Conservation (phyloP, 2,113 vertebrate species). For the Lutjanus erythropterus region DNA sequence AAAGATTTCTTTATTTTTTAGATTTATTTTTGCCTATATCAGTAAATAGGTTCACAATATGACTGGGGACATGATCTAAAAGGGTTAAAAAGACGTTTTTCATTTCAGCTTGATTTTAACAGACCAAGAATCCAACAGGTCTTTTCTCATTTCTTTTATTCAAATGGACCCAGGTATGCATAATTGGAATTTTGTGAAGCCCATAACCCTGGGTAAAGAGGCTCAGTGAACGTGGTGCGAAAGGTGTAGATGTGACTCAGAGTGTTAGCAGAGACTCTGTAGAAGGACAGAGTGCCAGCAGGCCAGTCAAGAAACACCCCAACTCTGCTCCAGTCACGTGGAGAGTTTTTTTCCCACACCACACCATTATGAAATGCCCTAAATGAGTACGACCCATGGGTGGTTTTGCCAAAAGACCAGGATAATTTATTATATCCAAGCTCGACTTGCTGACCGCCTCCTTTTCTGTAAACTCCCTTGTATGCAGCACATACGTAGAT, state of each 20-base stretch:
- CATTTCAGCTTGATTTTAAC: too few species aligned
- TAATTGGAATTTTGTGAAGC: too few species aligned
- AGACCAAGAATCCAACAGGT: too few species aligned
- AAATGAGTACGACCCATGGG: too few species aligned
- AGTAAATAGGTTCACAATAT: too few species aligned
- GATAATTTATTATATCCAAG: not conserved
- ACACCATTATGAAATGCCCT: not conserved
- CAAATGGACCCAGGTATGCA: too few species aligned
- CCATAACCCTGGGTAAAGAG: slow-evolving; percentile 16
- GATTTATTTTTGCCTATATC: too few species aligned
- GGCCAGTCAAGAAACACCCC: slow-evolving; percentile 32
- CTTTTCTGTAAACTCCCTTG: not conserved
- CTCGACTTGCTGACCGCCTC: fast-evolving
- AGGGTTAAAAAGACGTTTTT: too few species aligned
- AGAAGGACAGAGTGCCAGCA: slow-evolving; percentile 34
- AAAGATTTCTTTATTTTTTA: too few species aligned
- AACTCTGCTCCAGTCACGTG: not conserved
- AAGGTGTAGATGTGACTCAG: slow-evolving; percentile 12
- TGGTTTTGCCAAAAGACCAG: not conserved
- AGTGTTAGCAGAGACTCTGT: not conserved
- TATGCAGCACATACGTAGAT: too few species aligned
- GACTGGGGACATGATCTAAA: too few species aligned
- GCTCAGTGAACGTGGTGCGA: not conserved
- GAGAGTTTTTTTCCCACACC: fast-evolving
- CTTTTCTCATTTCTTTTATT: too few species aligned